Conservation (phyloP, 2,797 vertebrate genomes). For the Okamejei kenojei region DNA sequence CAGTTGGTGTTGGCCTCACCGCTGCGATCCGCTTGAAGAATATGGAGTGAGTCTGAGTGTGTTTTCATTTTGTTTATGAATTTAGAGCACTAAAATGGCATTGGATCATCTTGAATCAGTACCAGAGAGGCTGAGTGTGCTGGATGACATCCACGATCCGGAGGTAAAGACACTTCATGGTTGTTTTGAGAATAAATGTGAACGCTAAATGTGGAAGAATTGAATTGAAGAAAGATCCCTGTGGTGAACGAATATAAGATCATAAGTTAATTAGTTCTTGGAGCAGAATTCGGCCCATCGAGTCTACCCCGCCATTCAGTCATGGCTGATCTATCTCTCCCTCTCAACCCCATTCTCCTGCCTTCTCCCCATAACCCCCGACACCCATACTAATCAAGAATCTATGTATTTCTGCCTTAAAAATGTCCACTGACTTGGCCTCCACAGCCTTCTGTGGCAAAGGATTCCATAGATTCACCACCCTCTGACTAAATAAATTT, state of each 20-base stretch:
- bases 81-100: conserved; percentile 74
- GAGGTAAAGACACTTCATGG: conserved; percentile 62
- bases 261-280: too few relatives aligned
- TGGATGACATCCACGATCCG: conserved; percentile 72
- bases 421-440: too few relatives aligned
- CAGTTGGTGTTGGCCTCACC: not conserved
- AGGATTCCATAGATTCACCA: too few relatives aligned
- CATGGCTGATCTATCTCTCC: too few relatives aligned
- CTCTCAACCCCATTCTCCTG: too few relatives aligned
- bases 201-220: not conserved
- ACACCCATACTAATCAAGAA: too few relatives aligned
- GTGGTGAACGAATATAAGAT: not conserved
- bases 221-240: not conserved
- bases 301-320: too few relatives aligned
- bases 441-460: too few relatives aligned
- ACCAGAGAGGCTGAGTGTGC: conserved; percentile 76
- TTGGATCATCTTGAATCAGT: conserved; percentile 81
- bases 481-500: too few relatives aligned
- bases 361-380: too few relatives aligned
- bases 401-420: too few relatives aligned
- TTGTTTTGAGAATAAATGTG: conserved; percentile 38
- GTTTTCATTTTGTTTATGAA: conserved; percentile 48
- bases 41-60: not conserved
- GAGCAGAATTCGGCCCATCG: too few relatives aligned
- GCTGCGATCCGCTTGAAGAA: not conserved